Evolutionary conservation across 2,113 vertebrate species (phyloP), one percentile per base, ranked within the genome.

Genomic region (Pygathrix nemaeus): DNA sequence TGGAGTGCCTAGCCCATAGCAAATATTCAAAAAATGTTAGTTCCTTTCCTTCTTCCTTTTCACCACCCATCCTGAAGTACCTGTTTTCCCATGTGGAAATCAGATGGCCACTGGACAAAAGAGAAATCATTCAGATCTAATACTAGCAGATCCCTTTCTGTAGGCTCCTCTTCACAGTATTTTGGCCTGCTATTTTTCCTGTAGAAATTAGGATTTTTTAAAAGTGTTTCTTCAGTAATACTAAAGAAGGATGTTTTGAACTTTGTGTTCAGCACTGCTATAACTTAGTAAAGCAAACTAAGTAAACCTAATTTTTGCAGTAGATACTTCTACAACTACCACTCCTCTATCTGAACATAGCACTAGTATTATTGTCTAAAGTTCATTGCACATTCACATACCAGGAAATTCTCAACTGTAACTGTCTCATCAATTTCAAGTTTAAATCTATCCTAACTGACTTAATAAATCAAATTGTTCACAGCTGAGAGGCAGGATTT

Each of bases 371-470:
- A 92, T 30, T 43, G 35, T n/a, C 52, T 88, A 72, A 23, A 86
- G 35, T 70, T 87, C 57, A 88, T 25, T 43, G 1, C 50, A 76
- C 27, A 88, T 11, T 48, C 4, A 85, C 84, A 91, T 5, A 50
- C 30, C 50, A 89, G 52, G 27, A 86, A 89, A 55, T 20, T 81
- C 38, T 13, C 40, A 30, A 57, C 27, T 43, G 12, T 57, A 78
- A 96, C 23, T 70, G 27, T 40, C 18, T 83, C 75, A 68, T 48
- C n/a, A 45, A 82, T 40, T 86, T 40, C 43, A 83, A 84, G 23
- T 73, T 96, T 91, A 91, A 91, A 55, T 95, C n/a, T 91, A 88
- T 25, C 23, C 30, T 79, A 90, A 79, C 27, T 68, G 11, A 21
- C 35, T 93, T 80, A 94, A 81, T n/a, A 81, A 61, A 85, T 45